Percentiles rank a stretch among this genome's conserved stretches.
Conservation (phyloP, 2,888 invertebrate species). For the Eretmocerus hayati region DNA sequence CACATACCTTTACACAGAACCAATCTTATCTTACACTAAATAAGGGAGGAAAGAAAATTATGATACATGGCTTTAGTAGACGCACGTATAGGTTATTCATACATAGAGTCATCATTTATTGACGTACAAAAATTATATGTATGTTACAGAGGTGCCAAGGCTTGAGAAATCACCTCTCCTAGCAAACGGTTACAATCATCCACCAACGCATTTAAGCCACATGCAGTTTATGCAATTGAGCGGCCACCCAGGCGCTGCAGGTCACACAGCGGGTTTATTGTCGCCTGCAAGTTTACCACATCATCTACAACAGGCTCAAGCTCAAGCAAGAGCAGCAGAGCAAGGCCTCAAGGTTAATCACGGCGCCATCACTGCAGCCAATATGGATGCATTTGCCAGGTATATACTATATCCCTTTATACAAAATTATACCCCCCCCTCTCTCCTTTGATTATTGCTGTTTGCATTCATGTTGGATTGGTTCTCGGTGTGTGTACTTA, state of each 20-base stretch:
- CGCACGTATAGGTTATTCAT: too few species aligned
- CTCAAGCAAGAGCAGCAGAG: constrained; percentile 58
- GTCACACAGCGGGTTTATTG: constrained; percentile 71
- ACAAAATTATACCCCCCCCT: not conserved
- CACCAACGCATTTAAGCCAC: constrained; percentile 83
- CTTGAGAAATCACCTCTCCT: constrained; percentile 87
- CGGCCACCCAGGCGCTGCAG: constrained; percentile 64
- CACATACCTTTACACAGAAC: too few species aligned
- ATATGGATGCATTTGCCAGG: constrained; percentile 88
- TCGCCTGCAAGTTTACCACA: constrained; percentile 84
- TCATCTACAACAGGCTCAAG: constrained; percentile 54
- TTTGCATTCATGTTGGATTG: not conserved
- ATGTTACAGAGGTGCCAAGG: constrained; percentile 69
- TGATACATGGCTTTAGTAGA: too few species aligned
- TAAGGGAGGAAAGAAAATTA: too few species aligned
- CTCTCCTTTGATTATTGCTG: not conserved
- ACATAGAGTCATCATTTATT: constrained; percentile 9
- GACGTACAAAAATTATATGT: too few species aligned
- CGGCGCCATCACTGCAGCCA: constrained; percentile 63
- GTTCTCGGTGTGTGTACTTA: too few species aligned
- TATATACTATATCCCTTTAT: too few species aligned
- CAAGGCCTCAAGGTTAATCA: constrained; percentile 76
- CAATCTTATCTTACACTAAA: too few species aligned
- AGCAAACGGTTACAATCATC: constrained; percentile 91
- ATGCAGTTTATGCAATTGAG: constrained; percentile 92